phyloP scores from a whole-genome alignment of 2,888 invertebrate species.

The Thereva nobilitata region DNA sequence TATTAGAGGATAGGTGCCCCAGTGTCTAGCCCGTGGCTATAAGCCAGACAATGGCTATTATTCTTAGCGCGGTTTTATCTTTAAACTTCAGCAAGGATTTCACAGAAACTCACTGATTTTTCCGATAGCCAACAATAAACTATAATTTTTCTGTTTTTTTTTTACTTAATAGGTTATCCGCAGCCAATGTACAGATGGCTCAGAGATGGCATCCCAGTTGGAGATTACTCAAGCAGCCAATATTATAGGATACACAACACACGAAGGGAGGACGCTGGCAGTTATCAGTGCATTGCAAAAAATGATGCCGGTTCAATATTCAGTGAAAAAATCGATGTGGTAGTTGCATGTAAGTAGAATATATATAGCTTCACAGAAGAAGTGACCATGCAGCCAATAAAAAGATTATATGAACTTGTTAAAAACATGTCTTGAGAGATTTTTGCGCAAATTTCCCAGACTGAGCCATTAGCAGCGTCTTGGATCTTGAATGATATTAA shows the following conservation, averaged over 20 bases:
- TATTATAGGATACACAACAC: conserved; percentile 84
- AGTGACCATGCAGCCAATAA: no score
- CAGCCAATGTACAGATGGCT: conserved; percentile 91
- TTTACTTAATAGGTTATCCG: conserved; percentile 73
- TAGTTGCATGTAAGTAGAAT: conserved; percentile 85
- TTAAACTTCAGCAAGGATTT: background rate
- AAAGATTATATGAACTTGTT: no score
- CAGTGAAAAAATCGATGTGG: conserved; percentile 86
- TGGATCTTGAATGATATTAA: no score
- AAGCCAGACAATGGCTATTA: no score
- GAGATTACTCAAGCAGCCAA: conserved; percentile 79
- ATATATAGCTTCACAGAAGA: no score
- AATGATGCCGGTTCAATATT: conserved; percentile 91
- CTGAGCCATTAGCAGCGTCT: background rate
- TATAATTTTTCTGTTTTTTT: conserved; percentile 44
- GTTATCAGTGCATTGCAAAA: conserved; percentile 89
- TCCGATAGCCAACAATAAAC: conserved; percentile 4
- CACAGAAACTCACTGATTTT: background rate
- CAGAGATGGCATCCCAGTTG: conserved; percentile 79
- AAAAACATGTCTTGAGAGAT: no score
- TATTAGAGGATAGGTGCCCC: no score
- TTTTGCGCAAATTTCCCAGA: no score
- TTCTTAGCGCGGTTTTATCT: no score
- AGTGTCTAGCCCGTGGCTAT: no score
- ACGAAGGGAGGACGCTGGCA: conserved; percentile 80